Conservation (phyloP, 2,113 vertebrate species). For the Onychorhynchus coronatus region DNA sequence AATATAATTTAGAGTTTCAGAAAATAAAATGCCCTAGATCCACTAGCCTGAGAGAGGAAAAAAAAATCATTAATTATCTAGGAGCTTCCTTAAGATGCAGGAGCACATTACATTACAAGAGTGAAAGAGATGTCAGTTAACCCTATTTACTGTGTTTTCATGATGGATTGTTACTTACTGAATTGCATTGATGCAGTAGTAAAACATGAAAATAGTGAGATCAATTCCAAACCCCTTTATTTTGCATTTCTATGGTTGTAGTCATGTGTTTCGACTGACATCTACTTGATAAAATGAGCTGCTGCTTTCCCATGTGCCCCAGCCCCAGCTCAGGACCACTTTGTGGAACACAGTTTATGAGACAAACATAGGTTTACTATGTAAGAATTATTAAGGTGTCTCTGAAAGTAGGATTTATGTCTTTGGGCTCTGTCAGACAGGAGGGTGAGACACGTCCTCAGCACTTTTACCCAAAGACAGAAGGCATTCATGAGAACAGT, state of each 20-base stretch:
- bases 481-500: rapidly evolving
- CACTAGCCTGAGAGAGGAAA: not conserved
- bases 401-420: not conserved
- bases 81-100: not conserved
- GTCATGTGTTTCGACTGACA: not conserved
- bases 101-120: not conserved
- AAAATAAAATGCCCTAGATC: not conserved
- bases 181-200: not conserved
- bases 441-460: not conserved
- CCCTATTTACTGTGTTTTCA: not conserved
- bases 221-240: not conserved
- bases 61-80: not conserved
- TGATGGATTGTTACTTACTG: not conserved
- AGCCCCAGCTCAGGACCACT: not conserved
- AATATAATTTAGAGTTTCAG: not conserved
- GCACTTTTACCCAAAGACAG: not conserved
- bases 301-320: not conserved
- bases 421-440: not conserved
- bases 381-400: not conserved
- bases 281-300: not conserved
- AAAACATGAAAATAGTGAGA: not conserved
- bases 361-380: not conserved
- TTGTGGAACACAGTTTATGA: not conserved
- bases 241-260: not conserved
- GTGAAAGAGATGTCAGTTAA: not conserved